Percentiles rank a stretch among this genome's conserved stretches.
phyloP scores from a whole-genome alignment of 1,140 invertebrate genomes.

The Wiebesia pumilae region DNA sequence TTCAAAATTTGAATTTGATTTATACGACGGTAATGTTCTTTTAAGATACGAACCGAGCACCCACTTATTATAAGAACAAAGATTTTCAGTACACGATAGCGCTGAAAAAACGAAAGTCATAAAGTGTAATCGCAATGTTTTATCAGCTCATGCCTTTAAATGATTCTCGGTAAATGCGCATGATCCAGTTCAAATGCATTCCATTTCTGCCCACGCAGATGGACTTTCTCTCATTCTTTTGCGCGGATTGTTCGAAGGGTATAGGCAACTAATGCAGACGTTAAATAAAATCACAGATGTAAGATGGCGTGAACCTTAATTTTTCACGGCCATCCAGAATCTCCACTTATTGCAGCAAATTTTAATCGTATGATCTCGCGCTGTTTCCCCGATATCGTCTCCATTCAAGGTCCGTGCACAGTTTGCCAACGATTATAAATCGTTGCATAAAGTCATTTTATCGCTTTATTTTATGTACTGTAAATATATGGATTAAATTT shows the following conservation, averaged over 20 bases:
- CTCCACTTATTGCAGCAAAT: neutral
- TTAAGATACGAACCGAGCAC: neutral
- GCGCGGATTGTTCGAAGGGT: too few species aligned
- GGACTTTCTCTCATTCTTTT: neutral
- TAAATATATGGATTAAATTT: neutral
- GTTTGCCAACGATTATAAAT: neutral
- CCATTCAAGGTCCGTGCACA: too few species aligned
- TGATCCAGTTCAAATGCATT: neutral
- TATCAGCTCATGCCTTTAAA: neutral
- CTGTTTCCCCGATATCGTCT: neutral
- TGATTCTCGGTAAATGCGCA: neutral
- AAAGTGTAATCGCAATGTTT: neutral
- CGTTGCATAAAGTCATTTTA: neutral
- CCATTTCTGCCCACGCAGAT: neutral
- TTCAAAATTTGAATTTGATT: neutral
- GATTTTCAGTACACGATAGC: neutral
- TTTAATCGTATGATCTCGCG: neutral
- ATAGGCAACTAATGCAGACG: neutral
- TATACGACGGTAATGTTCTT: neutral
- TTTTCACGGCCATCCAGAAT: neutral
- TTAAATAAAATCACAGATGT: neutral
- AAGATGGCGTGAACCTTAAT: neutral
- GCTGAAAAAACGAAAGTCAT: neutral
- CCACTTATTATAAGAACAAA: neutral
- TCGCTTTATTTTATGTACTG: neutral